A percentile compares a stretch with the other conserved stretches of the same genome.
Conservation (phyloP, 2,113 vertebrate genomes). For the Lipophrys pholis region DNA sequence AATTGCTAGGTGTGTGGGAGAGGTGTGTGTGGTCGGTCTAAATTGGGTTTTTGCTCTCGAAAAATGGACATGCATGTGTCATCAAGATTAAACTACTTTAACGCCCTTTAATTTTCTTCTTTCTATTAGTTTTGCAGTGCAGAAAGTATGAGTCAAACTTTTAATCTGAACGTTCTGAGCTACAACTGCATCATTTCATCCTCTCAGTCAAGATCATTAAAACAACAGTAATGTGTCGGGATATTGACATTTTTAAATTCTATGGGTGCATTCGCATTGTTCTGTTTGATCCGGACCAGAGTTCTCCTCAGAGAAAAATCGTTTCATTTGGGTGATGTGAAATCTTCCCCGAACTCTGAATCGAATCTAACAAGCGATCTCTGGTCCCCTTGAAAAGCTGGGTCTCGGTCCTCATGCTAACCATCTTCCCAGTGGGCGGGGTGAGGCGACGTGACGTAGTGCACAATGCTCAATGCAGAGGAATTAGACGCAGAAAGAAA, state of each 20-base stretch:
- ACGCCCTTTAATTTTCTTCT: conserved; percentile 10
- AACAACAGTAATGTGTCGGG: conserved; percentile 27
- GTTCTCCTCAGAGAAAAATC: too few relatives aligned
- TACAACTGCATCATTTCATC: conserved; percentile 29
- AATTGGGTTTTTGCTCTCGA: conserved; percentile 24
- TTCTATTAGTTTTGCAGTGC: neutral
- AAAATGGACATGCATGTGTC: neutral
- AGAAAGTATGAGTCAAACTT: neutral
- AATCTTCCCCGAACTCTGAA: too few relatives aligned
- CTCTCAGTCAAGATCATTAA: conserved; percentile 6
- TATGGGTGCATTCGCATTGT: neutral
- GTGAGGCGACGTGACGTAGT: too few relatives aligned
- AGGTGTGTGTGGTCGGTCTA: conserved; percentile 34
- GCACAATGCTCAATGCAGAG: too few relatives aligned
- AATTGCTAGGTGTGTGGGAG: conserved; percentile 44
- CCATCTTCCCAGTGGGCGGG: too few relatives aligned
- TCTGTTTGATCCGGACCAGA: too few relatives aligned
- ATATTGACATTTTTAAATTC: conserved; percentile 25
- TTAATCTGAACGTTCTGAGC: conserved; percentile 18
- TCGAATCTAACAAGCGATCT: too few relatives aligned
- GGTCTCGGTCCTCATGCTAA: too few relatives aligned
- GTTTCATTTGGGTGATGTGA: too few relatives aligned
- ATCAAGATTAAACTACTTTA: too few relatives aligned
- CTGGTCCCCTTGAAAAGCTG: too few relatives aligned
- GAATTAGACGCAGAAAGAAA: too few relatives aligned